Evolutionary conservation across 2,888 invertebrate genomes (phyloP), one percentile per base, ranked within the genome.

Genomic region (Eupelmus urozonus): DNA sequence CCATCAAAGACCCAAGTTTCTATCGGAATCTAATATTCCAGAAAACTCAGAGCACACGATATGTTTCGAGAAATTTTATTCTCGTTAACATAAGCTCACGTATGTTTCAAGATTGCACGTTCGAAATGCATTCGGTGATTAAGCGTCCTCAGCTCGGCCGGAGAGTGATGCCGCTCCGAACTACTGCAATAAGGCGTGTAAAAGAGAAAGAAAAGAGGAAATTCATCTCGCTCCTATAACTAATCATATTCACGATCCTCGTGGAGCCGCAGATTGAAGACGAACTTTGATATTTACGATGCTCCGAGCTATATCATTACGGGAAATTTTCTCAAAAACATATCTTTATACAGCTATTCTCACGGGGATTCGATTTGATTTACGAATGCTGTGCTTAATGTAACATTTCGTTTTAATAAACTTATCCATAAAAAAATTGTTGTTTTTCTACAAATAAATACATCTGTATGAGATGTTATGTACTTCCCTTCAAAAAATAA

Each of bases 71-170:
- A 74, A 70, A 77, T 74, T 77, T 74, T 65, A 65, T 77, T 77
- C 76, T 80, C 66, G 80, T 81, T 79, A 80, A 78, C 79, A 80
- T 79, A 75, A 70, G 69, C 70, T 78, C 80, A 80, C 80, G 79
- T 80, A 79, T 63, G 67, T 67, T 45, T 23, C 42, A n/a, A 79
- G 71, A 81, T 81, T 81, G 79, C 79, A 71, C 79, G 75, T 80
- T 77, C 62, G 72, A 66, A 77, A 77, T 77, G 76, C 80, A 74
- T 77, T 80, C 57, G 74, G 71, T 80, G 80, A 80, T 80, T 80
- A 77, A 77, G 80, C 76, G 76, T n/a, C 18, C n/a, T 53, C 45
- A 53, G 45, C 40, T n/a, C 25, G 25, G 27, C 27, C 18, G 34
- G 18, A 60, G 27, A 2, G 13, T 4, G 42, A 27, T 13, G 53